A percentile compares a stretch with the other conserved stretches of the same genome.
These are phyloP conservation scores for Mizuhopecten yessoensis DNA, from an alignment of 1,140 invertebrate species.

Conservation along the genomic window DNA sequence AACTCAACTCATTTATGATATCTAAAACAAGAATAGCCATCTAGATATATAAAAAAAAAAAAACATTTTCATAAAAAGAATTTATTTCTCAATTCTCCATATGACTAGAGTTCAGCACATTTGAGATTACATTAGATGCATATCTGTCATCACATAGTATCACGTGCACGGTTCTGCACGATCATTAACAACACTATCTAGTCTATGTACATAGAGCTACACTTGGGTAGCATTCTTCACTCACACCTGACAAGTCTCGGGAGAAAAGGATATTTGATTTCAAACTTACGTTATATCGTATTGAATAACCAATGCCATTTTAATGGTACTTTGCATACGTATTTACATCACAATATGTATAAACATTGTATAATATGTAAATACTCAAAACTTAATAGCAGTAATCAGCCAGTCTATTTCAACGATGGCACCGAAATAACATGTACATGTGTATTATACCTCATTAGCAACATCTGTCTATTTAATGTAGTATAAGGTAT, in stretches of 20 bases:
- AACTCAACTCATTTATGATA: no score
- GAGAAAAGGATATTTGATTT: no score
- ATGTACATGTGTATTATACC: no score
- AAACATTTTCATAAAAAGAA: not conserved
- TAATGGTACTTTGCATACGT: not conserved
- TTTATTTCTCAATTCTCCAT: not conserved
- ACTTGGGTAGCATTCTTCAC: not conserved
- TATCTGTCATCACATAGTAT: not conserved
- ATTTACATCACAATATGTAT: not conserved
- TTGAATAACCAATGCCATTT: not conserved
- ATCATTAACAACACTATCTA: not conserved
- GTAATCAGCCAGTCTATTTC: no score
- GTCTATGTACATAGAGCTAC: not conserved
- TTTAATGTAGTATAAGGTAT: no score
- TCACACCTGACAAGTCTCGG: not conserved
- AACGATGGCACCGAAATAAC: no score
- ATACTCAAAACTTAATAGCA: no score
- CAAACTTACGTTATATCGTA: not conserved
- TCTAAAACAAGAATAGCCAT: no score
- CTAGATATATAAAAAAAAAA: no score
- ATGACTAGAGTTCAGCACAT: not conserved
- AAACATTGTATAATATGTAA: not conserved
- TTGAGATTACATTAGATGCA: not conserved
- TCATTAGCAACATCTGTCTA: no score
- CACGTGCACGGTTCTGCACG: no score